Conservation (phyloP, 2,113 vertebrate species). For the Coracopsis vasa region DNA sequence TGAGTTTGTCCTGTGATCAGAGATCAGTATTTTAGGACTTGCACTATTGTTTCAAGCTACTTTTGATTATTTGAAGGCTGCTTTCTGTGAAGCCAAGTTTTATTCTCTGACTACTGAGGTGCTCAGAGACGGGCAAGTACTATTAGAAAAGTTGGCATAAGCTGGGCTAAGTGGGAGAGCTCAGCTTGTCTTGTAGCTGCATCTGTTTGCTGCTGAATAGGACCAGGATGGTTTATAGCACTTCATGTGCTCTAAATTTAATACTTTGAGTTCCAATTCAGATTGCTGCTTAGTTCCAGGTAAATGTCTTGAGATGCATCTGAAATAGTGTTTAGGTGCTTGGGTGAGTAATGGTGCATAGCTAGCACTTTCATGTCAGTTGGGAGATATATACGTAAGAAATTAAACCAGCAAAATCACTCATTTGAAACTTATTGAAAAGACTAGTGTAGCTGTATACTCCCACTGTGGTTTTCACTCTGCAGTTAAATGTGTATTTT, state of each 20-base stretch:
- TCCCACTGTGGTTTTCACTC: not conserved
- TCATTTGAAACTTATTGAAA: not conserved
- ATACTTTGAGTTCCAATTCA: not conserved
- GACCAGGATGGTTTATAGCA: not conserved
- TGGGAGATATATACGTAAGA: not conserved
- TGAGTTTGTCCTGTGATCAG: not conserved
- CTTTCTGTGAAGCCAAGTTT: not conserved
- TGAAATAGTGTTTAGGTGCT: not conserved
- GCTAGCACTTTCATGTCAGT: not conserved
- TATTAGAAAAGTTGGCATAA: not conserved
- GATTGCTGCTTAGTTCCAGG: not conserved
- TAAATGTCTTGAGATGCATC: not conserved
- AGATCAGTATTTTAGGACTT: not conserved
- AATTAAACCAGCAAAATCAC: not conserved
- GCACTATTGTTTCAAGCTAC: not conserved
- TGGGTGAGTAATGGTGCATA: not conserved
- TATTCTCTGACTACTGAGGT: not conserved
- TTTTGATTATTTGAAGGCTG: not conserved
- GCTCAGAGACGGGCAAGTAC: not conserved
- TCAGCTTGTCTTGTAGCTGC: not conserved
- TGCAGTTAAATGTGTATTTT: not conserved
- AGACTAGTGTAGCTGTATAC: not conserved
- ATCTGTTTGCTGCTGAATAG: not conserved
- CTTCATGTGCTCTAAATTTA: not conserved
- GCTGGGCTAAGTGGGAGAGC: not conserved